Evolutionary conservation across 2,888 invertebrate species (phyloP), one percentile per base, ranked within the genome.

Genomic region (Caenorhabditis afra): DNA sequence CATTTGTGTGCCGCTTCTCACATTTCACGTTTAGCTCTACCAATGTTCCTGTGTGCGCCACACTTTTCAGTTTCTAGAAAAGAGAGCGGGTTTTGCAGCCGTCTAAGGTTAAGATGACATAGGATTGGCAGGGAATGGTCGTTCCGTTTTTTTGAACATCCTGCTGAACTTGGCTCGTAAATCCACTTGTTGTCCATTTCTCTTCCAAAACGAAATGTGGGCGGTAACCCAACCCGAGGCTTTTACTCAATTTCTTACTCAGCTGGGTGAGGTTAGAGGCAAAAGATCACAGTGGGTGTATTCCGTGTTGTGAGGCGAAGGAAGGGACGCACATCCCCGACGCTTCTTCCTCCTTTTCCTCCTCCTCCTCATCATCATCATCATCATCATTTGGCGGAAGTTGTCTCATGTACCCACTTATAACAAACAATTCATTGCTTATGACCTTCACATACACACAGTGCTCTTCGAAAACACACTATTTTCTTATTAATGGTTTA

Each of bases 401-500:
- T 57, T 67, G 55, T 53, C 64, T 35, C 44, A 39, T 37, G 23
- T 37, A 45, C 47, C 41, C 57, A 55, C 20, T 57, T 64, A 47
- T 41, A 62, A 23, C 62, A 71, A 71, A 71, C 61, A 65, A 74
- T 74, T 45, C 58, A 67, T 75, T 66, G 50, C 45, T 62, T 59
- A 62, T 75, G 75, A 61, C 55, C 67, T n/a, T n/a, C n/a, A n/a
- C n/a, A n/a, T n/a, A n/a, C n/a, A n/a, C 61, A 22, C 55, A 61
- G 44, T 45, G n/a, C n/a, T n/a, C 47, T 35, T n/a, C 20, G 18
- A 39, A 45, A 23, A 14, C 23, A 61, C 57, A 55, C 49, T 49
- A 55, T 76, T 67, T 64, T 68, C 62, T 68, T 76, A 76, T 76
- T 68, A 66, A 76, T 76, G 68, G 57, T 49, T 76, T 76, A 62